Evolutionary conservation across 1,140 invertebrate genomes (phyloP), one percentile per base, ranked within the genome.

Genomic region (Cydia strobilella): DNA sequence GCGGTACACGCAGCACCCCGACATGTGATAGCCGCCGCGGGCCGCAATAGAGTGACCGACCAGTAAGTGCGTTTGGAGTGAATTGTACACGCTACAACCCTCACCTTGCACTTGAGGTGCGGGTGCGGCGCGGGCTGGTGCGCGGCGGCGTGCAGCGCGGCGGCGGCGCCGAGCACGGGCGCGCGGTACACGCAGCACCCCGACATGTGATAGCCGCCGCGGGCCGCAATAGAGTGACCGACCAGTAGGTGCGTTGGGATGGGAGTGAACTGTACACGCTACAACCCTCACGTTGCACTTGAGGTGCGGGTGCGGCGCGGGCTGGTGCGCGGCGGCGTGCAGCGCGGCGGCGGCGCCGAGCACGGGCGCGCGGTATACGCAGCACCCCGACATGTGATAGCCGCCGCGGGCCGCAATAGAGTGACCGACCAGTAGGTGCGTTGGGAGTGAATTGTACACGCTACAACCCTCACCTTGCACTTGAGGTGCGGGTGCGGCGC

Each of bases 361-460:
- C 74, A 86, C 75, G 15, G 88, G 85, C 75, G 85, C 69, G 77
- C 90, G 86, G 80, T 85, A 88, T 78, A 93, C 75, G 75, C 80
- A 76, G 77, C 84, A 75, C 31, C 77, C 73, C 2, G 84, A 78
- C 72, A 90, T 39, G 73, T 84, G 84, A 80, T 83, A 84, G 45
- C 75, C 77, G 27, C 74, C 76, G 51, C 59, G 27, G 27, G 35
- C 76, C 35, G 73, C 66, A 10, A 10, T 59, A 9, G 79, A 72
- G 75, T 93, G 90, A 0, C 94, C 94, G 31, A 94, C 9, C n/a
- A 31, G 31, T 71, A 90, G 31, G 73, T n/a, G n/a, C n/a, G n/a
- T n/a, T n/a, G n/a, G n/a, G n/a, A 7, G 42, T 13, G 12, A 39
- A 45, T 13, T 45, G 42, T 31, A 45, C 77, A 76, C 73, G 25